A percentile compares a stretch with the other conserved stretches of the same genome.
These are phyloP conservation scores for Tragopan temminckii DNA, from an alignment of 2,797 vertebrate genomes.

Conservation along the genomic window DNA sequence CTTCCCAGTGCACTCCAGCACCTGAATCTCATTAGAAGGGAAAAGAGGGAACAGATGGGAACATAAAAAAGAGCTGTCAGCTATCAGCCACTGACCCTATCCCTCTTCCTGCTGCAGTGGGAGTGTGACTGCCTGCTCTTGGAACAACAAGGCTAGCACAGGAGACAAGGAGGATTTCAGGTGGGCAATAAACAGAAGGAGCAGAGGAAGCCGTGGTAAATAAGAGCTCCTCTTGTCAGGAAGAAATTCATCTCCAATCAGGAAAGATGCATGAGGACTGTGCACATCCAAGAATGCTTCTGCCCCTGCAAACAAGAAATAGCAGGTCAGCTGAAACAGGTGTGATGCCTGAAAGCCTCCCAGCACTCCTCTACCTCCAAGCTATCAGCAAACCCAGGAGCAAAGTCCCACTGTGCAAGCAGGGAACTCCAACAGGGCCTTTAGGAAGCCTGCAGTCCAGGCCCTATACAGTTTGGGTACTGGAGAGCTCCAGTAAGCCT, in stretches of 20 bases:
- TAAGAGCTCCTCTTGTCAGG: not conserved
- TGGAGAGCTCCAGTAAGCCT: not conserved
- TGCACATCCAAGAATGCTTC: not conserved
- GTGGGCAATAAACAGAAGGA: not conserved
- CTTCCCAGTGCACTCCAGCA: conserved; percentile 32
- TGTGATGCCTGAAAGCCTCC: rapidly evolving
- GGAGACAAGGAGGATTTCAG: conserved; percentile 10
- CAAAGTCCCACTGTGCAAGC: not conserved
- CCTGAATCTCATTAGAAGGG: conserved; percentile 68
- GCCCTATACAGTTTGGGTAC: not conserved
- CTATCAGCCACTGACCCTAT: conserved; percentile 34
- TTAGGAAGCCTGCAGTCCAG: not conserved
- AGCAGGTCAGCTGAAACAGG: not conserved
- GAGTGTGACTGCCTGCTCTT: conserved; percentile 23
- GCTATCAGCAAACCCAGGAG: not conserved
- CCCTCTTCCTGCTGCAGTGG: not conserved
- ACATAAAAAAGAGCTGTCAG: conserved; percentile 60
- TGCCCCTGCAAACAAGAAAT: not conserved
- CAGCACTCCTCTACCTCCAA: not conserved
- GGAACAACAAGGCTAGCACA: conserved; percentile 49
- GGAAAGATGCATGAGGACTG: not conserved
- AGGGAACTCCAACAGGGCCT: not conserved
- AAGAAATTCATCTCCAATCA: not conserved
- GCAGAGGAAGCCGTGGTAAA: not conserved
- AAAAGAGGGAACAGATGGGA: conserved; percentile 71